A percentile compares a stretch with the other conserved stretches of the same genome.
phyloP scores from a whole-genome alignment of 2,888 invertebrate species.

The Hypena proboscidalis region DNA sequence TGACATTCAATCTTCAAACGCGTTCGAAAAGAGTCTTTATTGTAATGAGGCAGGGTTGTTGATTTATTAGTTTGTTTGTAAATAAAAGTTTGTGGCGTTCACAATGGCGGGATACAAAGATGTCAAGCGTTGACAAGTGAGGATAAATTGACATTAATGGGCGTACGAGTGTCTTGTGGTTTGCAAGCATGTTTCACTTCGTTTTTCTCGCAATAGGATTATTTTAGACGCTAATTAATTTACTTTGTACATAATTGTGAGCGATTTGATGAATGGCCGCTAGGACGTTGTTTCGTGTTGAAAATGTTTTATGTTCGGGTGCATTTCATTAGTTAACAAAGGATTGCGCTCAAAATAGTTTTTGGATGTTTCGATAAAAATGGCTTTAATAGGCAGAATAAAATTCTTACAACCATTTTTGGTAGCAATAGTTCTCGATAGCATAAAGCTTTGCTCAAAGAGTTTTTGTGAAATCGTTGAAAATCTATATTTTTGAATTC shows the following conservation, averaged over 20 bases:
- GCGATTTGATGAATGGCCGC: constrained; percentile 61
- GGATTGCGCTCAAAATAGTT: constrained; percentile 8
- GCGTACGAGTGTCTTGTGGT: constrained; percentile 61
- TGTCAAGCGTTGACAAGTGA: constrained; percentile 69
- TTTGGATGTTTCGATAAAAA: too few species aligned
- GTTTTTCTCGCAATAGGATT: constrained; percentile 52
- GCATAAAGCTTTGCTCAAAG: too few species aligned
- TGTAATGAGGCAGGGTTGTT: constrained; percentile 28
- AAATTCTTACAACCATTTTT: too few species aligned
- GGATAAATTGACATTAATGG: constrained; percentile 82
- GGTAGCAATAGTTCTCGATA: too few species aligned
- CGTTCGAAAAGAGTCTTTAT: constrained; percentile 50
- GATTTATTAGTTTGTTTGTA: constrained; percentile 39
- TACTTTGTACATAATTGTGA: constrained; percentile 62
- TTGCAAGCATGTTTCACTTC: constrained; percentile 52
- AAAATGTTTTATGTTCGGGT: constrained; percentile 19
- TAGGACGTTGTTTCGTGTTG: constrained; percentile 19
- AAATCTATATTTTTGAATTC: too few species aligned
- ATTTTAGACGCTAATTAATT: constrained; percentile 70
- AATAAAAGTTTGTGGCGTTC: constrained; percentile 40
- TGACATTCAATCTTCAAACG: constrained; percentile 28
- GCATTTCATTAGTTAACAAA: constrained; percentile 34
- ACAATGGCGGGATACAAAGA: constrained; percentile 70
- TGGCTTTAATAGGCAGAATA: too few species aligned
- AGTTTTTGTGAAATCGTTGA: too few species aligned